Evolutionary conservation across 64 coral and sea anemone genomes (phyloP), one percentile per base, ranked within the genome.

Genomic region (Anthopleura sola): DNA sequence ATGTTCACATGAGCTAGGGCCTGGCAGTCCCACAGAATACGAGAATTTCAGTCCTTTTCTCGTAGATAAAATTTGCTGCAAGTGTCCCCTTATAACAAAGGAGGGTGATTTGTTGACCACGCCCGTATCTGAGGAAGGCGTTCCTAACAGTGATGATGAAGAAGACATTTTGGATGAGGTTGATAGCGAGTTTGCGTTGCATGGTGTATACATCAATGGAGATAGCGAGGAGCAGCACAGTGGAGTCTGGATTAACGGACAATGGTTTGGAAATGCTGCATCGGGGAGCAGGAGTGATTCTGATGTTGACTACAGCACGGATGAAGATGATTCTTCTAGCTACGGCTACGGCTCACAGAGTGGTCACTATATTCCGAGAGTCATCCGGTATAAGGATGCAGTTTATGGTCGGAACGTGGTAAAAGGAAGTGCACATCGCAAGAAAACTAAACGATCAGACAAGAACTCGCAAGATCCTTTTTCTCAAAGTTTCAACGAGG

Each of bases 21-120:
- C 51, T 36, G 48, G 57, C 11, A 91, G 76, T 77, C 37, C 77
- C 31, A 54, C 2, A 29, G 32, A 36, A 14, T 51, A 36, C 5
- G 82, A 80, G 62, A 23, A 60, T 28, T 9, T 31, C 33, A 91
- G 74, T 60, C 89, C 83, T 24, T 91, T 85, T 49, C 74, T 83
- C 55, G 55, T 91, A 9, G 89, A 91, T 85, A 83, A 75, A 4
- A 48, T 78, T 83, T 91, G 89, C 82, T 91, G 89, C 44, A 75
- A 57, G 8, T 91, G 89, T 40, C 89, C 82, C 12, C 47, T 91
- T 19, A 13, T 9, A 17, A 24, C 76, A 24, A 79, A n/a, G 19
- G 47, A n/a, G 47, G 76, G 76, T 47, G 37, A 79, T 16, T 29
- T 37, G 18, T 77, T 77, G 6, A 37, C 26, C 13, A 40, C 75